Evolutionary conservation across 1,140 invertebrate genomes (phyloP).

Genomic region (Zaprionus tsacasi): DNA sequence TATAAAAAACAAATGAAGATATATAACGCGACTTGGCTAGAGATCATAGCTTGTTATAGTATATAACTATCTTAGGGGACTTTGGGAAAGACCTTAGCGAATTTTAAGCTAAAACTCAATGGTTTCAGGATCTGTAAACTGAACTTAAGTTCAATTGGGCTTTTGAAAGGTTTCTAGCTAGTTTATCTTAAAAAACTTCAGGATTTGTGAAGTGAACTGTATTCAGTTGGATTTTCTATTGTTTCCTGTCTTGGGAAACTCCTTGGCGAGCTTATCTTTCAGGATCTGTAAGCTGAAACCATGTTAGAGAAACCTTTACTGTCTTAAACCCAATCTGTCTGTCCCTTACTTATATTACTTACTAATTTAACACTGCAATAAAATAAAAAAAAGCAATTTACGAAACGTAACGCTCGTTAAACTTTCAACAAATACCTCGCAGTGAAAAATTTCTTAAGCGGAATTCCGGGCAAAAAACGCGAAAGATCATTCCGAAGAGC

Average conservation of each 20-base stretch:
- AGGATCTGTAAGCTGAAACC: background rate
- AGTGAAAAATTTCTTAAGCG: conserved; percentile 57
- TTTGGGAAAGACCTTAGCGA: no score
- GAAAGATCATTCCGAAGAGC: conserved; percentile 40
- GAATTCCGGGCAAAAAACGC: conserved; percentile 59
- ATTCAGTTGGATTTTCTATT: no score
- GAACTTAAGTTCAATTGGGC: background rate
- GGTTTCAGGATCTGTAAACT: background rate
- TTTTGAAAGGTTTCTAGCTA: no score
- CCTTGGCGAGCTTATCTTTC: background rate
- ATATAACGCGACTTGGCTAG: background rate
- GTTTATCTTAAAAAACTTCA: no score
- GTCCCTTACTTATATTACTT: background rate
- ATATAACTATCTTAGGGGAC: no score
- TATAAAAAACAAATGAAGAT: background rate
- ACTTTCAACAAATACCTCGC: conserved; percentile 48
- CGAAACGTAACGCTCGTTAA: conserved; percentile 73
- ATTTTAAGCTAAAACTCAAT: background rate
- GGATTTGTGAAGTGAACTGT: no score
- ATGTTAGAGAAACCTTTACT: background rate
- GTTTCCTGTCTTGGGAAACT: no score
- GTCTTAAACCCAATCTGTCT: background rate
- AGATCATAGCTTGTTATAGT: background rate
- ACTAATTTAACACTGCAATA: conserved; percentile 6
- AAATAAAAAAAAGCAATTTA: conserved; percentile 38